Evolutionary conservation across 2,113 vertebrate species (phyloP), one percentile per base, ranked within the genome.

Genomic region (Anhinga rufa): DNA sequence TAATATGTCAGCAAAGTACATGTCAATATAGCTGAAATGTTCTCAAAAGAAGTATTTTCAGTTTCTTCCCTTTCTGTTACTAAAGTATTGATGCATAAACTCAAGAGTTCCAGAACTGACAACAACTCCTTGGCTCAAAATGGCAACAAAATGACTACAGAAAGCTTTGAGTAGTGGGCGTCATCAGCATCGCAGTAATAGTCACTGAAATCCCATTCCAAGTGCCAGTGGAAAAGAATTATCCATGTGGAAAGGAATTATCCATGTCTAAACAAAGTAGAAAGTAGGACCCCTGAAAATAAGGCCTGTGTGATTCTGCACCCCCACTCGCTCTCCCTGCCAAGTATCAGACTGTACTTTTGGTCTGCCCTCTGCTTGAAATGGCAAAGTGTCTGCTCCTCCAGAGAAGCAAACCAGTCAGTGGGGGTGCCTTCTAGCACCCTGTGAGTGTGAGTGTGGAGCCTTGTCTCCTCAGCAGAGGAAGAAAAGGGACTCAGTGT

Each of bases 161-260:
- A 55, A 78, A 38, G 8, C 16, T 90, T 91, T 70, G 10, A 29
- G 14, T 48, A 58, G 66, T 36, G 25, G 4, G 6, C 24, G 52
- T 36, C 36, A 15, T 16, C 36, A 58, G 34, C 22, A 16, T 21
- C 0, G 0, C 7, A 84, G 60, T 64, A 80, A 26, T 14, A 64
- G 34, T 66, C 55, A 48, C 46, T 52, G 55, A 74, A 93, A 64
- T 80, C 13, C 32, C n/a, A 1, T 60, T 82, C 75, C 36, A 31
- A 42, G 24, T 4, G 1, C 88, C 71, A 6, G 9, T 36, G 57
- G 46, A 90, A 81, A 55, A 58, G 38, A 71, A 14, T 54, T 46
- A 26, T 38, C 54, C 7, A 3, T 46, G 42, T 52, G 66, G 36
- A 87, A 81, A 65, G 68, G 44, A 76, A 14, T 60, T 51, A 29